These are phyloP conservation scores for Agapostemon virescens DNA, from an alignment of 2,888 invertebrate species.

Conservation along the genomic window DNA sequence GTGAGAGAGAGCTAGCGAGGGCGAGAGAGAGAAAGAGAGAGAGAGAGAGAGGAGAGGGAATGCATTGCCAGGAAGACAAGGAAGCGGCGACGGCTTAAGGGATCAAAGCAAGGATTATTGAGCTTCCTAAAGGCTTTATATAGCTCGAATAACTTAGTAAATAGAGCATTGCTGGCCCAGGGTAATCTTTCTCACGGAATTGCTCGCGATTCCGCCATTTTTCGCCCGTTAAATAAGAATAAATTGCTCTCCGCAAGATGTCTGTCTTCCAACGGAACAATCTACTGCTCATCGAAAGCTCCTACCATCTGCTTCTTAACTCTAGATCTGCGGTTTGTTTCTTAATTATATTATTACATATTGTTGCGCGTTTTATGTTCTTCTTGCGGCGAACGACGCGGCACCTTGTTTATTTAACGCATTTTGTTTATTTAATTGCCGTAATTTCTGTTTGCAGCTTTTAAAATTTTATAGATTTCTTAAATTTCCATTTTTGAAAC, in stretches of 20 bases:
- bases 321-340: no score
- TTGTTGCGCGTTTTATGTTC: no score
- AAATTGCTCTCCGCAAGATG: neutral
- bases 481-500: no score
- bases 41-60: neutral
- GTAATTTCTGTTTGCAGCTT: no score
- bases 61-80: neutral
- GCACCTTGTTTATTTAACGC: no score
- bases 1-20: neutral
- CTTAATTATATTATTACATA: no score
- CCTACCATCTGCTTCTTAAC: no score
- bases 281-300: neutral
- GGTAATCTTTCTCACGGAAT: conserved; percentile 23
- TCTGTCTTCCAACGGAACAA: neutral
- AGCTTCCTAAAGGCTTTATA: conserved; percentile 33
- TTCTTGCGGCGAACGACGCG: no score
- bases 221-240: conserved; percentile 1
- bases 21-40: no score
- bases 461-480: no score
- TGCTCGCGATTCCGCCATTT: conserved; percentile 7
- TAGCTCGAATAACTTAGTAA: conserved; percentile 40
- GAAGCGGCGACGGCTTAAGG: conserved; percentile 1
- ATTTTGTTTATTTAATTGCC: no score
- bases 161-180: conserved; percentile 30
- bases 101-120: conserved; percentile 52